Conservation (phyloP, 2,113 vertebrate genomes). For the Conger conger region DNA sequence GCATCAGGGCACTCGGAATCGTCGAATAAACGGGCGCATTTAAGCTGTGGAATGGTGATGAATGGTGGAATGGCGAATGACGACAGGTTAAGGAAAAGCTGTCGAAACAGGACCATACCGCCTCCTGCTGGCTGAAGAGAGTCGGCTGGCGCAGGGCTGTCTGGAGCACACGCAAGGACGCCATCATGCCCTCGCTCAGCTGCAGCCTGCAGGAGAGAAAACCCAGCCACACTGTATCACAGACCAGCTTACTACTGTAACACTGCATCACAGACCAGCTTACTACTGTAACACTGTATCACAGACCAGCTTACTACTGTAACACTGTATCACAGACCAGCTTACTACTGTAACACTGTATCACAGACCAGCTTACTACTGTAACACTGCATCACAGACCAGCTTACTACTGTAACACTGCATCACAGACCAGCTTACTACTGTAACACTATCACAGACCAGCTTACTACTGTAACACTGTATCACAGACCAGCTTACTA, state of each 20-base stretch:
- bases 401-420: too few species aligned
- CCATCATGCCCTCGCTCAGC: conserved; percentile 73
- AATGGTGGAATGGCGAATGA: too few species aligned
- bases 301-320: not conserved
- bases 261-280: not conserved
- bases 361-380: too few species aligned
- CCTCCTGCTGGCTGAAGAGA: conserved; percentile 76
- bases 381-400: too few species aligned
- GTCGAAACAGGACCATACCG: conserved; percentile 70
- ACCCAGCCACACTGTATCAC: not conserved
- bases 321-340: not conserved
- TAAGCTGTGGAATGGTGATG: too few species aligned
- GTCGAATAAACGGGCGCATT: too few species aligned
- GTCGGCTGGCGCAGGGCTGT: conserved; percentile 77
- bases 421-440: not conserved
- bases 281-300: not conserved
- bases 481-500: too few species aligned
- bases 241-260: not conserved
- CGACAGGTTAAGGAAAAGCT: too few species aligned
- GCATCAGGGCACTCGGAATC: too few species aligned
- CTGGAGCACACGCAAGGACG: conserved; percentile 74
- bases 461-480: too few species aligned
- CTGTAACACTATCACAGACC: too few species aligned
- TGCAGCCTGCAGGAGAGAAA: conserved; percentile 55
- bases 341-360: too few species aligned